A percentile compares a stretch with the other conserved stretches of the same genome.
Evolutionary conservation across 2,113 vertebrate species (phyloP).

Genomic region (Malurus elegans): DNA sequence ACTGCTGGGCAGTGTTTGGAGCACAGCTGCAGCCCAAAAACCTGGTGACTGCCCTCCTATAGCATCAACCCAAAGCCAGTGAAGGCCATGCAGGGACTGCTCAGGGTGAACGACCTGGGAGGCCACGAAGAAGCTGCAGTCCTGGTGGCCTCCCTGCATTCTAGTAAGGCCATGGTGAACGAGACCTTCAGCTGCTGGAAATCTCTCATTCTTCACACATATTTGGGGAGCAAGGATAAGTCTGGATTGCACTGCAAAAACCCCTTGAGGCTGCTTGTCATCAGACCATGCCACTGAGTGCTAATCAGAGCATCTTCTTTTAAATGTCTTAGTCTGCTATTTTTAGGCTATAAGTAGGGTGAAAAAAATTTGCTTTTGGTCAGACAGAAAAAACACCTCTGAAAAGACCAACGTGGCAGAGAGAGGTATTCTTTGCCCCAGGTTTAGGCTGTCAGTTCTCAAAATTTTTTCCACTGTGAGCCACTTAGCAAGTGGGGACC

Average conservation of each 20-base stretch:
- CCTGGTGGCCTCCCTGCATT: background rate
- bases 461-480: background rate
- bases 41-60: background rate
- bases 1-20: background rate
- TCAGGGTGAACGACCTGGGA: background rate
- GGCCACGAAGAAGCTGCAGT: fast-evolving
- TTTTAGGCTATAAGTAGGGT: background rate
- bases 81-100: background rate
- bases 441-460: background rate
- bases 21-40: background rate
- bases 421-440: background rate
- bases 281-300: background rate
- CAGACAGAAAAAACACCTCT: background rate
- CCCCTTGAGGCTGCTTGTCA: background rate
- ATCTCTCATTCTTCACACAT: background rate
- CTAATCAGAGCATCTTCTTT: conserved; percentile 5
- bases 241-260: background rate
- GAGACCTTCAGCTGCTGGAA: background rate
- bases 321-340: background rate
- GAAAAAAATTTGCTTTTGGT: background rate
- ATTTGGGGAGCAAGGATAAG: background rate
- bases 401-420: background rate
- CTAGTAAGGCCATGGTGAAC: background rate
- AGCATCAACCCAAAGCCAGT: background rate
- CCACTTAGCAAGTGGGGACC: background rate